Percentiles rank a stretch among this genome's conserved stretches.
Conservation (phyloP, 2,797 vertebrate genomes). For the Pseudomugil gertrudae region DNA sequence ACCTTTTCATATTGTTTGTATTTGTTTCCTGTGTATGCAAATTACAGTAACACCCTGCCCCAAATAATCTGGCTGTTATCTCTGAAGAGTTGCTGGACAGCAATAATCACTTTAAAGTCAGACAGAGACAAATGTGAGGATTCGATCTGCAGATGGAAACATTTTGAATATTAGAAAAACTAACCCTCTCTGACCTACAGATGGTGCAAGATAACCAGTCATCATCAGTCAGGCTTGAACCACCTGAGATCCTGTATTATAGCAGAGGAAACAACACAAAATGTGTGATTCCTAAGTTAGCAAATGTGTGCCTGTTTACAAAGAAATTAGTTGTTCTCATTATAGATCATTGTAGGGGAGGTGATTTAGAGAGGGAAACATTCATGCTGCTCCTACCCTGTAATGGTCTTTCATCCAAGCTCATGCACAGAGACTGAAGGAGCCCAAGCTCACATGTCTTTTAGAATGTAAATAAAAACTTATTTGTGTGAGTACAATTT, state of each 20-base stretch:
- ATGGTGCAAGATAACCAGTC: slow-evolving; percentile 69
- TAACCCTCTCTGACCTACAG: slow-evolving; percentile 56
- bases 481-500: background rate
- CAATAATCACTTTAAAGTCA: background rate
- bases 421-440: background rate
- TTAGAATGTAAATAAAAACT: slow-evolving; percentile 1
- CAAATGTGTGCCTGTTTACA: background rate
- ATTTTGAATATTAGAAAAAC: background rate
- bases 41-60: background rate
- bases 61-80: background rate
- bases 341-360: slow-evolving; percentile 48
- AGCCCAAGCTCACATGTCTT: slow-evolving; percentile 13
- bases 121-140: background rate
- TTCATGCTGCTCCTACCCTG: slow-evolving; percentile 22
- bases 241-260: background rate
- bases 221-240: slow-evolving; percentile 6
- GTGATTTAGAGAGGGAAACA: slow-evolving; percentile 51
- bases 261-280: slow-evolving; percentile 4
- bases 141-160: background rate
- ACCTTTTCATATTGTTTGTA: background rate
- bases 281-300: slow-evolving; percentile 19
- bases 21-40: background rate
- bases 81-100: background rate
- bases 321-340: slow-evolving; percentile 42
- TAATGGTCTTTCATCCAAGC: slow-evolving; percentile 9